Evolutionary conservation across 2,113 vertebrate species (phyloP).

Genomic region (Hypocryptadius cinnamomeus): DNA sequence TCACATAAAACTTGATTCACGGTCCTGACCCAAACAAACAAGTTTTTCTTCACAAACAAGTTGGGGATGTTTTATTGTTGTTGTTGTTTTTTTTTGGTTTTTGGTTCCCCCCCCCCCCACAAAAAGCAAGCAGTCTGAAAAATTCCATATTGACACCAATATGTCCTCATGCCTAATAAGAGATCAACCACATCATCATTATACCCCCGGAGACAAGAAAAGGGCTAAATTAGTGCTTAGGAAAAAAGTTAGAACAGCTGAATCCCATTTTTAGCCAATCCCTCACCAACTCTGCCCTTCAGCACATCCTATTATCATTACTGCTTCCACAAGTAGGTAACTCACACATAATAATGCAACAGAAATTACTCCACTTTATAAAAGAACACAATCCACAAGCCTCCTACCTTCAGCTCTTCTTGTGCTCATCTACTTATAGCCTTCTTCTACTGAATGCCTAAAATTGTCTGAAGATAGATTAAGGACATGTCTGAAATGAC

Average conservation of each 20-base stretch:
- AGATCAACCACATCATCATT: background rate
- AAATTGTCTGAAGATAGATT: slow-evolving; percentile 25
- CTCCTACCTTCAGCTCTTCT: slow-evolving; percentile 28
- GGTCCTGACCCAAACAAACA: background rate
- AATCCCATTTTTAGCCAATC: background rate
- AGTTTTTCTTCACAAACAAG: background rate
- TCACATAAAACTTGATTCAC: background rate
- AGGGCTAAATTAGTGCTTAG: background rate
- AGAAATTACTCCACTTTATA: background rate
- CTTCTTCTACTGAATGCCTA: slow-evolving; percentile 32
- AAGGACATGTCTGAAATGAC: background rate
- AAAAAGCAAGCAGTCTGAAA: background rate
- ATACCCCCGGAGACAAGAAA: background rate
- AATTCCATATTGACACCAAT: background rate
- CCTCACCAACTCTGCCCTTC: background rate
- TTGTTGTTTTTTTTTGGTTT: background rate
- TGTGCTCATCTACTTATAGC: slow-evolving; percentile 31
- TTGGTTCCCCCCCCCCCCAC: background rate
- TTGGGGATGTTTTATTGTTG: background rate
- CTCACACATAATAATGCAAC: background rate
- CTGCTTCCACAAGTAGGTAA: background rate
- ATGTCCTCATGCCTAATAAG: background rate
- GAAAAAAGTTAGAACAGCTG: background rate
- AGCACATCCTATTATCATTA: background rate
- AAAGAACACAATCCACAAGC: background rate